Evolutionary conservation across 2,797 vertebrate species (phyloP).

Genomic region (Betta splendens): DNA sequence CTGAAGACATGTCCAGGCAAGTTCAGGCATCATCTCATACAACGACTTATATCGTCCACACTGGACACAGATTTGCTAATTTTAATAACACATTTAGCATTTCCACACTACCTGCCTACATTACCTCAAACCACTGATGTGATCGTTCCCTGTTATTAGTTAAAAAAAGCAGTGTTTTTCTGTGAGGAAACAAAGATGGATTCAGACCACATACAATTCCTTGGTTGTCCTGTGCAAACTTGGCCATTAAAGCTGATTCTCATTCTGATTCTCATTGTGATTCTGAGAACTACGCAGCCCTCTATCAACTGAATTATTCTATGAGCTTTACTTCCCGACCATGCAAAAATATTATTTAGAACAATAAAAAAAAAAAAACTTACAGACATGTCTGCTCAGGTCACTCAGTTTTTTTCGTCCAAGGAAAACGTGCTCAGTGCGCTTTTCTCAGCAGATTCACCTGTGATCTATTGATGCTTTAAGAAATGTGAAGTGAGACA

Average conservation of each 20-base stretch:
- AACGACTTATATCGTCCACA: background rate
- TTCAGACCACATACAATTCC: too few relatives aligned
- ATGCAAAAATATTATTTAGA: background rate
- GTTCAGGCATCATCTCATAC: slow-evolving; percentile 5
- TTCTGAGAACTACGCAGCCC: too few relatives aligned
- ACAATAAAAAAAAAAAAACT: slow-evolving; percentile 30
- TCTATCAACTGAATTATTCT: too few relatives aligned
- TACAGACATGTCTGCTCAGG: slow-evolving; percentile 64
- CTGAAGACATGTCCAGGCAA: slow-evolving; percentile 62
- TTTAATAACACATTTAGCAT: background rate
- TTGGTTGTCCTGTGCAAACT: too few relatives aligned
- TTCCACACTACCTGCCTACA: too few relatives aligned
- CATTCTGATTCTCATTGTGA: too few relatives aligned
- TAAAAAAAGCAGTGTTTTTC: too few relatives aligned
- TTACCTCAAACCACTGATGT: too few relatives aligned
- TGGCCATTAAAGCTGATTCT: too few relatives aligned
- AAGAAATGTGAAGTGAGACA: background rate
- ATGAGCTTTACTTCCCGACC: background rate
- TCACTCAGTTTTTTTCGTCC: slow-evolving; percentile 2
- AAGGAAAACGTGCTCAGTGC: background rate
- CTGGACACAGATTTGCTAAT: background rate
- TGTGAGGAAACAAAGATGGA: too few relatives aligned
- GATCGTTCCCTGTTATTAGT: too few relatives aligned
- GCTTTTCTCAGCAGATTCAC: background rate
- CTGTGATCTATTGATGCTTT: background rate